phyloP scores from a whole-genome alignment of 53 echinoderm and acorn worm genomes.

The Henricia sp. region DNA sequence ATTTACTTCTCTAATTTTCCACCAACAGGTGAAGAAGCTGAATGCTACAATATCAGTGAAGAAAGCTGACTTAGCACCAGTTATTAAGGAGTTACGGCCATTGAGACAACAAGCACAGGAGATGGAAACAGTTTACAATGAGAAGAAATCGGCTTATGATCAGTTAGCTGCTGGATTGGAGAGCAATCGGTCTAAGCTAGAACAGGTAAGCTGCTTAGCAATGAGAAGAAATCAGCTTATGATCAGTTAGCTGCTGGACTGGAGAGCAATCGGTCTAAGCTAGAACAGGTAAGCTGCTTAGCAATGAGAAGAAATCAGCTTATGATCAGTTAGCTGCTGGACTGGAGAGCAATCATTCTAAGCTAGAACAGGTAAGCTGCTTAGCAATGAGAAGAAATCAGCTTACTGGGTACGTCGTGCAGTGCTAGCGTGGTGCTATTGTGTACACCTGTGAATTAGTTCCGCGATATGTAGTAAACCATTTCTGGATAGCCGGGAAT shows the following conservation, averaged over 20 bases:
- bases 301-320: conserved; percentile 83
- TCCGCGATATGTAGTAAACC: too few species aligned
- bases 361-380: conserved; percentile 88
- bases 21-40: conserved; percentile 80
- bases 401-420: too few species aligned
- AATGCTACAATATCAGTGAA: conserved; percentile 82
- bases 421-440: too few species aligned
- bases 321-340: conserved; percentile 93
- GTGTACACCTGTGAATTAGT: too few species aligned
- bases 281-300: conserved; percentile 85
- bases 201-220: conserved; percentile 82
- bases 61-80: conserved; percentile 88
- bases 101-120: conserved; percentile 85
- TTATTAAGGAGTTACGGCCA: conserved; percentile 93
- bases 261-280: conserved; percentile 93
- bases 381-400: conserved; percentile 83
- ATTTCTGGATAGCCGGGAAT: too few species aligned
- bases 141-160: conserved; percentile 88
- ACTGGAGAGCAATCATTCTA: conserved; percentile 92
- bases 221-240: conserved; percentile 85
- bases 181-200: conserved; percentile 93
- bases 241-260: conserved; percentile 91
- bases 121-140: conserved; percentile 76
- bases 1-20: not conserved
- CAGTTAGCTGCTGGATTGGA: conserved; percentile 91